Conservation (phyloP, 2,888 invertebrate species). For the Cerceris rybyensis region DNA sequence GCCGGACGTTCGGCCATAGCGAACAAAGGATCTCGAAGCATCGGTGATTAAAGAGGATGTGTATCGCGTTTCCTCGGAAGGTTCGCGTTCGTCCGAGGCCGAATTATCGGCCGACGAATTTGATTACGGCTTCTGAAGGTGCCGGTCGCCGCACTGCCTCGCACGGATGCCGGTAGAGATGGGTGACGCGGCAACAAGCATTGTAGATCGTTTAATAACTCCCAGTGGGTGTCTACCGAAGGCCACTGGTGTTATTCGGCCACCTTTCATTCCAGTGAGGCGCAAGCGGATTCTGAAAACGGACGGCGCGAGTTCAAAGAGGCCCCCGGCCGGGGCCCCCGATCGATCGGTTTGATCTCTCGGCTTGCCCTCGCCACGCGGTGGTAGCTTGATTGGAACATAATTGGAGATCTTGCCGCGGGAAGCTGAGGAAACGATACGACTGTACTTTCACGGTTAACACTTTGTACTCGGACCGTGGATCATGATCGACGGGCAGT, state of each 20-base stretch:
- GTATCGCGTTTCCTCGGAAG: conserved; percentile 39
- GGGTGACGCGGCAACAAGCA: conserved; percentile 76
- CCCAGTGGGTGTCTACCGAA: conserved; percentile 74
- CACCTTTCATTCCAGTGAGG: conserved; percentile 55
- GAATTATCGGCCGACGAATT: conserved; percentile 72
- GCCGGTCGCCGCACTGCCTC: conserved; percentile 55
- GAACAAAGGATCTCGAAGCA: not conserved
- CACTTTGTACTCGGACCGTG: not conserved
- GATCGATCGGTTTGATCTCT: conserved; percentile 34
- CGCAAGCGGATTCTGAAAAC: conserved; percentile 51
- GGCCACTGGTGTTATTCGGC: conserved; percentile 74
- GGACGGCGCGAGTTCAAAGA: conserved; percentile 53
- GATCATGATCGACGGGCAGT: too few species aligned
- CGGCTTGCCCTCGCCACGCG: not conserved
- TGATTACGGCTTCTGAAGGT: conserved; percentile 77
- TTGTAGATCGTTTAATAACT: conserved; percentile 78
- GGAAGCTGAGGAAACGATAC: not conserved
- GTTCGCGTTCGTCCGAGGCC: conserved; percentile 45
- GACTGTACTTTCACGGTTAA: not conserved
- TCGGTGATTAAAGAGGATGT: not conserved
- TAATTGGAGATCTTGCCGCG: conserved; percentile 24
- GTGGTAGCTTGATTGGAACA: conserved; percentile 36
- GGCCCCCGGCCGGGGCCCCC: conserved; percentile 12
- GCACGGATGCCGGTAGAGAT: conserved; percentile 67
- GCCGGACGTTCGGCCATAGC: not conserved